Evolutionary conservation across 2,888 invertebrate species (phyloP), one percentile per base, ranked within the genome.

Genomic region (Drosophila birchii): DNA sequence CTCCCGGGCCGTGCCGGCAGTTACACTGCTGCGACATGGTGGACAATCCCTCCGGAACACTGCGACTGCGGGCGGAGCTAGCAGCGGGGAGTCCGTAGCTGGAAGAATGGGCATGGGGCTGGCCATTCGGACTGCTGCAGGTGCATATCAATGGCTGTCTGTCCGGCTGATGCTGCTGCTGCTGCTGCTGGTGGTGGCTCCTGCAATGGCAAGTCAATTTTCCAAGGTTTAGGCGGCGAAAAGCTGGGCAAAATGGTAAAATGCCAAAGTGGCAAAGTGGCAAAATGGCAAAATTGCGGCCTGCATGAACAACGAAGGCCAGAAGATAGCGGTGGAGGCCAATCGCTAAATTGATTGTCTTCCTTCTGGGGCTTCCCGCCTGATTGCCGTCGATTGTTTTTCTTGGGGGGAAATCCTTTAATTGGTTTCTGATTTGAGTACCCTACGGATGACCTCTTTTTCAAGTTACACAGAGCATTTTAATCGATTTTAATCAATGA

Each of bases 21-120:
- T 90, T 91, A 78, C 92, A 92, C 73, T 91, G 88, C 78, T 92
- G 91, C 51, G 91, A 90, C 72, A 91, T 91, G 58, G 89, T 86
- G 20, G 93, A 92, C 38, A 93, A 78, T 29, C 93, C 93, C 78
- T 93, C 93, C 5, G 93, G 93, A 29, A 93, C 93, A 69, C 93
- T 93, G 62, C 92, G 92, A 66, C 93, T 93, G 66, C 92, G 90
- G 51, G 83, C 74, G 47, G 91, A 91, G n/a, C 79, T 88, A 60
- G 76, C 80, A 75, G 74, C 29, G 45, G 38, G 47, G 3, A 32
- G 36, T 16, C 61, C 63, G 12, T 49, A 67, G 82, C 79, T 73
- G 62, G 75, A 59, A 61, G 63, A n/a, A 5, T 38, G 81, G 69
- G 29, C 8, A 16, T 36, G 34, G 9, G 9, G 23, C 23, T 78